phyloP scores from a whole-genome alignment of 2,888 invertebrate genomes.

The Athalia circularis region DNA sequence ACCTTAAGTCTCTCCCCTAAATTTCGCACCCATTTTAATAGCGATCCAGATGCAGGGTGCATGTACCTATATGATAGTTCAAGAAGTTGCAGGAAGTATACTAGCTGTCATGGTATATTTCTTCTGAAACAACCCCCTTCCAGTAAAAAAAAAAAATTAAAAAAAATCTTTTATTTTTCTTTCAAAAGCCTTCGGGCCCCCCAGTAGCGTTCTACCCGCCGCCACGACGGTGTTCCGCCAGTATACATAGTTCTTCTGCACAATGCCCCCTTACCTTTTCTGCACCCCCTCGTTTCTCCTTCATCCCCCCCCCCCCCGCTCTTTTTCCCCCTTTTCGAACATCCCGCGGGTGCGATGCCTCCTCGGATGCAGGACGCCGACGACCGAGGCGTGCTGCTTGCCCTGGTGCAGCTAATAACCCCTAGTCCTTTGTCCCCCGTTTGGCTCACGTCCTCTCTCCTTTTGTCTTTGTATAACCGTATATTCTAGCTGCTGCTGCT shows the following conservation, averaged over 20 bases:
- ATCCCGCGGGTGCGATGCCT: constrained; percentile 26
- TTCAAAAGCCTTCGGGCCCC: constrained; percentile 35
- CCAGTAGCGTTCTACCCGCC: constrained; percentile 20
- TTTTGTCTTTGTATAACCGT: constrained; percentile 27
- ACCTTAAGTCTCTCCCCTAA: too few relatives aligned
- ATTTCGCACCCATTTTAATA: constrained; percentile 22
- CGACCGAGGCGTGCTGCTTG: constrained; percentile 21
- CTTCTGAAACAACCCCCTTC: constrained; percentile 21
- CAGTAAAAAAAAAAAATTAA: not conserved
- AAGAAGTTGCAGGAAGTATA: too few relatives aligned
- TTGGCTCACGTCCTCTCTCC: constrained; percentile 18
- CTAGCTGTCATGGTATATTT: not conserved
- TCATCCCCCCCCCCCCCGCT: constrained; percentile 31
- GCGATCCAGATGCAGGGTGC: constrained; percentile 24
- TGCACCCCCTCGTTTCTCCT: constrained; percentile 45
- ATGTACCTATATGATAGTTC: not conserved
- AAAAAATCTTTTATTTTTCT: not conserved
- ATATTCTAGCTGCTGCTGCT: not conserved
- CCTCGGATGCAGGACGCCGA: constrained; percentile 34
- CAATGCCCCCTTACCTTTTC: constrained; percentile 41
- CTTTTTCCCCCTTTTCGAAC: constrained; percentile 25
- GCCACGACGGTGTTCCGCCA: constrained; percentile 9
- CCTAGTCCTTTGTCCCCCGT: constrained; percentile 37
- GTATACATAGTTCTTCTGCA: constrained; percentile 7
- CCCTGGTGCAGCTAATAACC: constrained; percentile 41